Evolutionary conservation across 2,797 vertebrate genomes (phyloP).

Genomic region (Poeciliopsis gracilis): DNA sequence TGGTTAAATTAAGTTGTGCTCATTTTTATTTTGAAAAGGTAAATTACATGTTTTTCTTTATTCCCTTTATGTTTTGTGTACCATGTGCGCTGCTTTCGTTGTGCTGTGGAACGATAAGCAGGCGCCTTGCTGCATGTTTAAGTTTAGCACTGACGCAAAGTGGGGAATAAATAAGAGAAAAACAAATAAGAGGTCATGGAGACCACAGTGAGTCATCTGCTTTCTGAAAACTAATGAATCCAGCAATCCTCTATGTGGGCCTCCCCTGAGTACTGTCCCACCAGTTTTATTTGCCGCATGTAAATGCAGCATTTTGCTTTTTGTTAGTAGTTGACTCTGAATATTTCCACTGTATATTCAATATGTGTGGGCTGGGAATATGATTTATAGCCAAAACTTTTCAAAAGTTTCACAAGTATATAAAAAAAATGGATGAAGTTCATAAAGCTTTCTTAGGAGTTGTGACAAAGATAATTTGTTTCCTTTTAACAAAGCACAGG

Average conservation of each 20-base stretch:
- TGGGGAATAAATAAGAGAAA: slow-evolving; percentile 75
- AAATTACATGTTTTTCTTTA: slow-evolving; percentile 59
- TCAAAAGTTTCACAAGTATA: slow-evolving; percentile 10
- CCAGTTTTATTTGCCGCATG: slow-evolving; percentile 49
- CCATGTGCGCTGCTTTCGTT: slow-evolving; percentile 40
- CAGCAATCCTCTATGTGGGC: slow-evolving; percentile 63
- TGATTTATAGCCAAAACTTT: slow-evolving; percentile 7
- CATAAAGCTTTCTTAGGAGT: background rate
- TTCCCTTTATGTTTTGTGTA: slow-evolving; percentile 47
- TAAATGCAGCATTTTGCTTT: slow-evolving; percentile 54
- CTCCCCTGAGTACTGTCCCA: slow-evolving; percentile 57
- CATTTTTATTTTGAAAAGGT: slow-evolving; percentile 64
- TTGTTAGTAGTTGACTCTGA: slow-evolving; percentile 20
- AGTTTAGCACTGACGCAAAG: slow-evolving; percentile 56
- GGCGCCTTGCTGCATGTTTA: slow-evolving; percentile 56
- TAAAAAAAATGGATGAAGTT: background rate
- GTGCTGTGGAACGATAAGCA: slow-evolving; percentile 66
- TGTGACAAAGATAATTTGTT: background rate
- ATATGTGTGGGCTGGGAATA: slow-evolving; percentile 15
- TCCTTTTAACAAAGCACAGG: background rate
- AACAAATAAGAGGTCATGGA: slow-evolving; percentile 78
- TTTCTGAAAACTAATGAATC: slow-evolving; percentile 78
- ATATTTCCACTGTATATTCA: slow-evolving; percentile 13
- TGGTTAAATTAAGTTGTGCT: slow-evolving; percentile 60
- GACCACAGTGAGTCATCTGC: slow-evolving; percentile 74